Percentiles rank a stretch among this genome's conserved stretches.
phyloP scores from a whole-genome alignment of 2,113 vertebrate species.

The chimpanzee (Pan troglodytes) region DNA sequence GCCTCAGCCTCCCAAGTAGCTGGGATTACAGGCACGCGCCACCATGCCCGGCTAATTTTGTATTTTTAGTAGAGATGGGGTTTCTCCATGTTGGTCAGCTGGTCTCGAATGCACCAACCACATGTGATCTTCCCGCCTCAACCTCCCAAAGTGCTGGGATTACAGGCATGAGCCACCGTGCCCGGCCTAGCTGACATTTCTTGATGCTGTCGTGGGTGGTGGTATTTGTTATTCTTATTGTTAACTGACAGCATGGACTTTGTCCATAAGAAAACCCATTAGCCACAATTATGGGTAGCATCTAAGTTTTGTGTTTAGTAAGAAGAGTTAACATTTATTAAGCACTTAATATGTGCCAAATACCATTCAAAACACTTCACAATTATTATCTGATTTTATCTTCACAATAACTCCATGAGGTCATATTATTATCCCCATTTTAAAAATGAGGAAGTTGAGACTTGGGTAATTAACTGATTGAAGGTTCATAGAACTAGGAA shows the following conservation, averaged over 20 bases:
- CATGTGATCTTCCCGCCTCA: no score
- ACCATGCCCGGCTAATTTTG: no score
- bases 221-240: background rate
- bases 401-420: background rate
- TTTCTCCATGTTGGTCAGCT: no score
- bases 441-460: background rate
- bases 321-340: background rate
- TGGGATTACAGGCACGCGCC: no score
- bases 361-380: background rate
- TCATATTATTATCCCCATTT: background rate
- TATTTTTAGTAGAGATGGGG: no score
- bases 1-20: no score
- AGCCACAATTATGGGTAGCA: background rate
- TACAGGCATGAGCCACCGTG: no score
- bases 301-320: background rate
- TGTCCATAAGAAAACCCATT: background rate
- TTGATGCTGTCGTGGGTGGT: rapidly evolving
- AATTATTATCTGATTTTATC: background rate
- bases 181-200: background rate
- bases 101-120: no score
- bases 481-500: background rate
- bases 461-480: background rate
- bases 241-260: background rate
- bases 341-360: background rate
- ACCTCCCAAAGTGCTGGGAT: no score